Evolutionary conservation across 2,888 invertebrate species (phyloP).

Genomic region (Ypsolopha sequella): DNA sequence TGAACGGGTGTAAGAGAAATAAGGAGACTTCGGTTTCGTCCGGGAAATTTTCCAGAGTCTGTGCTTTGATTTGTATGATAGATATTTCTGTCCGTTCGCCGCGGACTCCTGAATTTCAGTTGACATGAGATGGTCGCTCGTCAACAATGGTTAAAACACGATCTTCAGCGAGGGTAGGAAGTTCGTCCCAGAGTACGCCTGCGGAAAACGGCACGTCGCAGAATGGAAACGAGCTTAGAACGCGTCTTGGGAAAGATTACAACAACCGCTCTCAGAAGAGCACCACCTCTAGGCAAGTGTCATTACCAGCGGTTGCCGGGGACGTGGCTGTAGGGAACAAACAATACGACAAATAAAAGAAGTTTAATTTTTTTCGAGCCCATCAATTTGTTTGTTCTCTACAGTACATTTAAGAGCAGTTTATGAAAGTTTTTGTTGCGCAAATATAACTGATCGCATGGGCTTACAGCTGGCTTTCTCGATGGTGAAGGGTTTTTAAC

Average conservation of each 20-base stretch:
- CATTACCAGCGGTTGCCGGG: constrained; percentile 25
- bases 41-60: constrained; percentile 61
- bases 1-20: constrained; percentile 56
- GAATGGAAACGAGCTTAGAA: constrained; percentile 45
- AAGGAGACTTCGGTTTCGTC: constrained; percentile 34
- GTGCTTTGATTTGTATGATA: constrained; percentile 35
- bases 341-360: background rate
- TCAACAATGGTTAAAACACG: constrained; percentile 72
- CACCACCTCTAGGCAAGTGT: constrained; percentile 58
- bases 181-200: constrained; percentile 46
- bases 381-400: no score
- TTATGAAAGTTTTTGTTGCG: no score
- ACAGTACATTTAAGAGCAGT: no score
- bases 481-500: no score
- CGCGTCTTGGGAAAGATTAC: constrained; percentile 50
- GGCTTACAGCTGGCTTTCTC: no score
- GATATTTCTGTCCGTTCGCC: constrained; percentile 45
- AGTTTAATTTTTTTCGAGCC: background rate
- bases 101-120: constrained; percentile 66
- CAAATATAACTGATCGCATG: no score
- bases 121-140: constrained; percentile 65
- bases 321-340: background rate
- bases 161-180: constrained; percentile 67
- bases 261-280: constrained; percentile 54
- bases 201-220: constrained; percentile 50